phyloP scores from a whole-genome alignment of 2,797 vertebrate species.

The Anableps anableps region DNA sequence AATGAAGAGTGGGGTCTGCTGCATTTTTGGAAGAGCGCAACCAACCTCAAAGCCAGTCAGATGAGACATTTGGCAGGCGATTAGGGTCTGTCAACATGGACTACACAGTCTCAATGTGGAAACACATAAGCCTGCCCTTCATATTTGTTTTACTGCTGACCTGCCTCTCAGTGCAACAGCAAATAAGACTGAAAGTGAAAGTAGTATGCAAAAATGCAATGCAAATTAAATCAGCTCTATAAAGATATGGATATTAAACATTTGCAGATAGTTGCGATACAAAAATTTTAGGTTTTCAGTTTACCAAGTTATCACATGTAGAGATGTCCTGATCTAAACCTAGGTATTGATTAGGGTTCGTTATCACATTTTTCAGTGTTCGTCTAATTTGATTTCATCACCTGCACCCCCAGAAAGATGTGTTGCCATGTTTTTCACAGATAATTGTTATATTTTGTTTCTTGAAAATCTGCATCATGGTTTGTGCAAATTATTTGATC shows the following conservation, averaged over 20 bases:
- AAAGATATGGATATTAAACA: background rate
- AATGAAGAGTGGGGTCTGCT: constrained; percentile 57
- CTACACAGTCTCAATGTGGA: constrained; percentile 43
- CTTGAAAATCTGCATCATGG: background rate
- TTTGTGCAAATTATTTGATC: background rate
- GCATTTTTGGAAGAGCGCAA: constrained; percentile 55
- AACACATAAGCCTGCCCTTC: constrained; percentile 52
- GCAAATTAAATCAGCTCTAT: constrained; percentile 3
- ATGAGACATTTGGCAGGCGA: constrained; percentile 68
- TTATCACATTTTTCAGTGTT: background rate
- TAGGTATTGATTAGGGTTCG: background rate
- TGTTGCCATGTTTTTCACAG: background rate
- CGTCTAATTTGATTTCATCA: background rate
- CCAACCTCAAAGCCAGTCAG: constrained; percentile 57
- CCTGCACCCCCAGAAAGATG: background rate
- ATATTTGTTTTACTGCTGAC: constrained; percentile 60
- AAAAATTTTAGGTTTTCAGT: background rate
- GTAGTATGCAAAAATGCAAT: background rate
- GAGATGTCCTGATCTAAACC: background rate
- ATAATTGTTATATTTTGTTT: background rate
- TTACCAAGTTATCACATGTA: background rate
- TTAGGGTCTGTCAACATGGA: constrained; percentile 56
- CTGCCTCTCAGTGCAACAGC: constrained; percentile 41
- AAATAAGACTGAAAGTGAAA: constrained; percentile 35
- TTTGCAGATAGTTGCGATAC: background rate